Evolutionary conservation across 2,888 invertebrate species (phyloP).

Genomic region (Tyria jacobaeae): DNA sequence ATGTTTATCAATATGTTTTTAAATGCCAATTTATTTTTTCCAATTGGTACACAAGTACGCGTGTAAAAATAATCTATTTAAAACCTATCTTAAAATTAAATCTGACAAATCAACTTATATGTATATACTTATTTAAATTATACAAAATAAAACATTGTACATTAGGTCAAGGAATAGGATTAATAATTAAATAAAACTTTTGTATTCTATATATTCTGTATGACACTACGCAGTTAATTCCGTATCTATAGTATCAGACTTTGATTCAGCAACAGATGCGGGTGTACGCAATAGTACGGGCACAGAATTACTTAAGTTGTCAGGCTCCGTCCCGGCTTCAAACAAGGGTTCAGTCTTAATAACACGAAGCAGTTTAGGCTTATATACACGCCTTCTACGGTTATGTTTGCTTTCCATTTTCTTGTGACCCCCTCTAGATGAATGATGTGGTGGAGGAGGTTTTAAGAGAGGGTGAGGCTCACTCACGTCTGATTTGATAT

Average conservation of each 20-base stretch:
- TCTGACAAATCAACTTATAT: conserved; percentile 19
- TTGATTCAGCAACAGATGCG: conserved; percentile 64
- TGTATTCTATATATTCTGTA: conserved; percentile 18
- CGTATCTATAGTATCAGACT: conserved; percentile 48
- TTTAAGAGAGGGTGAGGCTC: conserved; percentile 81
- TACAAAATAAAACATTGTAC: conserved; percentile 48
- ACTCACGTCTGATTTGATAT: conserved; percentile 66
- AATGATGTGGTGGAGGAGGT: conserved; percentile 75
- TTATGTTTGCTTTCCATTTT: conserved; percentile 63
- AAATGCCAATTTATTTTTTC: conserved; percentile 35
- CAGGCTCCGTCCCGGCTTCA: conserved; percentile 64
- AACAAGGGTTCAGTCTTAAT: conserved; percentile 74
- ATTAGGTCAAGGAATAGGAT: conserved; percentile 32
- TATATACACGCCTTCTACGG: conserved; percentile 67
- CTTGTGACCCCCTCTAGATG: conserved; percentile 54
- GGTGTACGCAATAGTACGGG: conserved; percentile 69
- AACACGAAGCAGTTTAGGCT: conserved; percentile 67
- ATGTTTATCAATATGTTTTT: conserved; percentile 25
- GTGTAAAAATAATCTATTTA: neutral
- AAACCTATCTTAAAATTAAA: conserved; percentile 11
- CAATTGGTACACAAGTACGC: conserved; percentile 1
- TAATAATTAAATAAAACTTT: conserved; percentile 13
- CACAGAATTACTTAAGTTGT: conserved; percentile 58
- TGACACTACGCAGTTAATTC: conserved; percentile 26
- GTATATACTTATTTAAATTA: conserved; percentile 24